A percentile compares a stretch with the other conserved stretches of the same genome.
Conservation (phyloP, 1,140 invertebrate genomes). For the Heliconius eleuchia region DNA sequence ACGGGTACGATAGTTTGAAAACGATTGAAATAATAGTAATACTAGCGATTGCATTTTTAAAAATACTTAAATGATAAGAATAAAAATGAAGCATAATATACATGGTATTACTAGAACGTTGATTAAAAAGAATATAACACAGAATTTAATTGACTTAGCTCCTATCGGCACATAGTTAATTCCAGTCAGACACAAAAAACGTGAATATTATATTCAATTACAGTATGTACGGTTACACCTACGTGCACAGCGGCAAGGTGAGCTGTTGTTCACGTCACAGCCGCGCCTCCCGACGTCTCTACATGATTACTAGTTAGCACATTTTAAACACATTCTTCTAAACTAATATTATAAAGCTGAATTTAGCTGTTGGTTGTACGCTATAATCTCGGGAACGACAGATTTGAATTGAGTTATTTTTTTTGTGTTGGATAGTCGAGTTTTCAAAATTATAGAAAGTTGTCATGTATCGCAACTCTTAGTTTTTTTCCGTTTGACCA, state of each 20-base stretch:
- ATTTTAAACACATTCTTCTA: neutral
- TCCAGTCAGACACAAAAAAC: constrained; percentile 1
- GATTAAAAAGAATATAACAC: neutral
- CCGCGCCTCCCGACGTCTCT: constrained; percentile 21
- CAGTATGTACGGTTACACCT: neutral
- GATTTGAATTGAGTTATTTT: too few relatives aligned
- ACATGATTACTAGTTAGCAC: neutral
- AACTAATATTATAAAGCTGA: neutral
- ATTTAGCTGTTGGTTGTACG: too few relatives aligned
- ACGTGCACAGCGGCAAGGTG: constrained; percentile 2
- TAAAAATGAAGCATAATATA: neutral
- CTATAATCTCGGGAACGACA: too few relatives aligned
- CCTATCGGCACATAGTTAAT: neutral
- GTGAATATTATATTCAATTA: constrained; percentile 4
- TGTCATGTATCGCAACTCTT: too few relatives aligned
- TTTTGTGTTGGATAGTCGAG: too few relatives aligned
- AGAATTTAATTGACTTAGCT: neutral
- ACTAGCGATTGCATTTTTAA: neutral
- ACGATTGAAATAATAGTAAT: too few relatives aligned
- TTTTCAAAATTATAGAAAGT: too few relatives aligned
- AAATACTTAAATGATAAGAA: neutral
- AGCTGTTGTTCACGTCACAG: constrained; percentile 18
- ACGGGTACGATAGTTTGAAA: constrained; percentile 66
- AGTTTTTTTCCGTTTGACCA: too few relatives aligned
- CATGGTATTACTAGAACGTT: neutral